A percentile compares a stretch with the other conserved stretches of the same genome.
Conservation (phyloP, 2,113 vertebrate genomes). For the Protomyctophum bolini region DNA sequence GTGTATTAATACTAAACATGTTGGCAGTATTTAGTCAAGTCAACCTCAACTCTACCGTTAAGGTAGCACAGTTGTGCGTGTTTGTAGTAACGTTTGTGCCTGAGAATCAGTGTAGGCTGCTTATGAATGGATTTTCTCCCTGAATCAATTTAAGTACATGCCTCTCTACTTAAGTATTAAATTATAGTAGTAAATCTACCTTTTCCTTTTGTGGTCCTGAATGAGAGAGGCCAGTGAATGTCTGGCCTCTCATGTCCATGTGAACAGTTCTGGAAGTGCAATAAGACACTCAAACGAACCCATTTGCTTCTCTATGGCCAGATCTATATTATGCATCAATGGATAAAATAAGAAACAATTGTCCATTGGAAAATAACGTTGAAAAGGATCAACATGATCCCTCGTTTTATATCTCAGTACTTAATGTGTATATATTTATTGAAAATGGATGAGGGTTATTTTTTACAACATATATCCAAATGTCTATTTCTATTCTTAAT, state of each 20-base stretch:
- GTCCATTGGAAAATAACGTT: constrained; percentile 34
- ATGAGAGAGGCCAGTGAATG: constrained; percentile 42
- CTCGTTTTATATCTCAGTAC: constrained; percentile 75
- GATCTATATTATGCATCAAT: constrained; percentile 27
- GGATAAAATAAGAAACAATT: not conserved
- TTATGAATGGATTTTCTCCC: constrained; percentile 35
- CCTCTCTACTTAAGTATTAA: constrained; percentile 65
- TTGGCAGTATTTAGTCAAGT: constrained; percentile 79
- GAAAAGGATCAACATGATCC: constrained; percentile 28
- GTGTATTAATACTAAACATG: constrained; percentile 73
- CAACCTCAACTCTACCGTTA: constrained; percentile 44
- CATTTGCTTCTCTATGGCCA: constrained; percentile 27
- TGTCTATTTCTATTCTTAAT: constrained; percentile 63
- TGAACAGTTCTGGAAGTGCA: constrained; percentile 56
- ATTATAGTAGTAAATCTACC: constrained; percentile 23
- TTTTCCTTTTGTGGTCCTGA: constrained; percentile 22
- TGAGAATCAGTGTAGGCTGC: constrained; percentile 12
- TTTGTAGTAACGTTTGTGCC: constrained; percentile 36
- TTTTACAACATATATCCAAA: constrained; percentile 66
- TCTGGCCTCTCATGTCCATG: constrained; percentile 24
- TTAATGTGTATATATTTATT: constrained; percentile 84
- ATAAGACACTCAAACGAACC: constrained; percentile 49
- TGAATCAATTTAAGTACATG: constrained; percentile 43
- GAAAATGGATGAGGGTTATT: constrained; percentile 72
- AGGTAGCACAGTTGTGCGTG: constrained; percentile 39